Conservation (phyloP, 2,113 vertebrate genomes). For the Petaurus breviceps region DNA sequence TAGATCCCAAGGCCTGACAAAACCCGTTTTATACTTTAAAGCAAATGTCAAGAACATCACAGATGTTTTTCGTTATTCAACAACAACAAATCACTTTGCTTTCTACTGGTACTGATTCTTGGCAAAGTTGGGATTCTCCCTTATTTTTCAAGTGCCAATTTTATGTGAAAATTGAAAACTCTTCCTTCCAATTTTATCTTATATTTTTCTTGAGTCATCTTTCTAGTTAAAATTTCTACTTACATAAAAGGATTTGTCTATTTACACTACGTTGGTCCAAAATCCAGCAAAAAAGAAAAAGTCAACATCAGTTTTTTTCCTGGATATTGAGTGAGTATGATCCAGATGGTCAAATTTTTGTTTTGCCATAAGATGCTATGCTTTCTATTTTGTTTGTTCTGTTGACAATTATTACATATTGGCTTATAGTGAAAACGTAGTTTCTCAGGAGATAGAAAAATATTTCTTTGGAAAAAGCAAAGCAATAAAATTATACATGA, state of each 20-base stretch:
- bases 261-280: neutral
- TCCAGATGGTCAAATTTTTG: neutral
- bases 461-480: neutral
- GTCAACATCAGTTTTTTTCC: neutral
- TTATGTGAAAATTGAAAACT: neutral
- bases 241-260: neutral
- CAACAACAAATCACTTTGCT: neutral
- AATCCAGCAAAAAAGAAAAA: neutral
- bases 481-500: neutral
- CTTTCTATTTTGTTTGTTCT: neutral
- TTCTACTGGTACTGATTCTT: neutral
- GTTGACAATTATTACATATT: neutral
- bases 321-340: neutral
- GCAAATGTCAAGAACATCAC: neutral
- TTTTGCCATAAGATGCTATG: neutral
- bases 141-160: neutral
- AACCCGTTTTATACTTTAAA: neutral
- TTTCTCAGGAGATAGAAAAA: neutral
- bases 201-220: neutral
- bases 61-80: neutral
- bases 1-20: neutral
- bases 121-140: neutral
- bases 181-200: neutral
- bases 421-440: neutral
- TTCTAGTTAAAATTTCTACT: neutral